These are phyloP conservation scores for Yasuhikotakia modesta DNA, from an alignment of 2,797 vertebrate species.

Conservation along the genomic window DNA sequence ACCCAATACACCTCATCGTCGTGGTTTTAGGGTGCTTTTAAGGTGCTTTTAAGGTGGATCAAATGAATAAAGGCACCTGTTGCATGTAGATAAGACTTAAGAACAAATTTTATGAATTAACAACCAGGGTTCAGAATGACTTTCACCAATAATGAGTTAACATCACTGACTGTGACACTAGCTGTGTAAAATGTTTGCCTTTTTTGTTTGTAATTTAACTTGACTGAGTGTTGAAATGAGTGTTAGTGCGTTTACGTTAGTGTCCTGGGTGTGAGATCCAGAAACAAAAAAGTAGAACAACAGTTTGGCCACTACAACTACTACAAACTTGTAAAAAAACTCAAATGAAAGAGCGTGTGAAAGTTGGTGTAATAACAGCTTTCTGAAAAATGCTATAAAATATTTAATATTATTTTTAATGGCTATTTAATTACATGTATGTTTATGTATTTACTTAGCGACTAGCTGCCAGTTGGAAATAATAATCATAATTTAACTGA, in stretches of 20 bases:
- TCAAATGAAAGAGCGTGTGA: neutral
- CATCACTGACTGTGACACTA: too few species aligned
- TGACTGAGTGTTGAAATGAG: too few species aligned
- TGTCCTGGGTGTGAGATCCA: too few species aligned
- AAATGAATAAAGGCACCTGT: conserved; percentile 32
- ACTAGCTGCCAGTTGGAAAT: neutral
- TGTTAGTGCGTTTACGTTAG: too few species aligned
- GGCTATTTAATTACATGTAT: neutral
- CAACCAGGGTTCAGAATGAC: neutral
- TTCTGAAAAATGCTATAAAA: neutral
- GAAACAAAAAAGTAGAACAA: neutral
- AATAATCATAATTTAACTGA: conserved; percentile 18
- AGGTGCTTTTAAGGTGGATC: conserved; percentile 35
- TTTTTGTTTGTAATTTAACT: too few species aligned
- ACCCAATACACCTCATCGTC: conserved; percentile 36
- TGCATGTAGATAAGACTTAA: conserved; percentile 44
- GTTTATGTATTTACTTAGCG: neutral
- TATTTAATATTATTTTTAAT: neutral
- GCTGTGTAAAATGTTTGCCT: too few species aligned
- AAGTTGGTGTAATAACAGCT: neutral
- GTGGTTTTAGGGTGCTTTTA: conserved; percentile 8
- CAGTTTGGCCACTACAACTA: too few species aligned
- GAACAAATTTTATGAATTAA: neutral
- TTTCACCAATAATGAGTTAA: neutral
- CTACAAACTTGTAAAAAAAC: neutral